Evolutionary conservation across 2,797 vertebrate genomes (phyloP), one percentile per base, ranked within the genome.

Genomic region (Syngnathus acus): DNA sequence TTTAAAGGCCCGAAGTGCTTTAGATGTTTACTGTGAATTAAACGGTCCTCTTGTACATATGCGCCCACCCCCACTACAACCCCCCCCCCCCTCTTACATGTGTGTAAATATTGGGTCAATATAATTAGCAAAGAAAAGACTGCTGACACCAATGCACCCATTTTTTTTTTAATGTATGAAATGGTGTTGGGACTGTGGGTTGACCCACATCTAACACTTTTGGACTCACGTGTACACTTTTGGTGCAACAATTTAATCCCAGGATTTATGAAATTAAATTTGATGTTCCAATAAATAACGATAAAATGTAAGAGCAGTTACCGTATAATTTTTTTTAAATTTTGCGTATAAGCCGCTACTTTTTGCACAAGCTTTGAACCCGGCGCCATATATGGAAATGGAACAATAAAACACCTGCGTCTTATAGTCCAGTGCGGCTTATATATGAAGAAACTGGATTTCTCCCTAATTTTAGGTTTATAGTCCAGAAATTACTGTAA

Each of bases 1-100:
- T 89, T 90, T 88, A 87, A 78, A 79, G 78, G 86, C 83, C 88
- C 77, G 78, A 82, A 87, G 85, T 88, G 82, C 83, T 89, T 88
- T 88, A 85, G 86, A 87, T 87, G 87, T 90, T 90, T 89, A 88
- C 86, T 84, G 86, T 86, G 86, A 79, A 87, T 84, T 85, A 87
- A 88, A 83, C 43, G 79, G 40, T 60, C 67, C 58, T 60, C 64
- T 65, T 68, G 14, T 50, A 43, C 11, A 66, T 55, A 1, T 38
- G 39, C 39, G 47, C 37, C 45, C 53, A 9, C 23, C 55, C 14
- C 51, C 19, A 16, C 42, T 5, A 48, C 11, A 0, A 37, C 43
- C 43, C 19, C 47, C 51, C 7, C 32, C 47, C 6, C 54, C 10
- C 23, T 80, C 82, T 81, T 67, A 67, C 78, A 72, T 13, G 23